Conservation (phyloP, 2,113 vertebrate species). For the Larimichthys crocea region DNA sequence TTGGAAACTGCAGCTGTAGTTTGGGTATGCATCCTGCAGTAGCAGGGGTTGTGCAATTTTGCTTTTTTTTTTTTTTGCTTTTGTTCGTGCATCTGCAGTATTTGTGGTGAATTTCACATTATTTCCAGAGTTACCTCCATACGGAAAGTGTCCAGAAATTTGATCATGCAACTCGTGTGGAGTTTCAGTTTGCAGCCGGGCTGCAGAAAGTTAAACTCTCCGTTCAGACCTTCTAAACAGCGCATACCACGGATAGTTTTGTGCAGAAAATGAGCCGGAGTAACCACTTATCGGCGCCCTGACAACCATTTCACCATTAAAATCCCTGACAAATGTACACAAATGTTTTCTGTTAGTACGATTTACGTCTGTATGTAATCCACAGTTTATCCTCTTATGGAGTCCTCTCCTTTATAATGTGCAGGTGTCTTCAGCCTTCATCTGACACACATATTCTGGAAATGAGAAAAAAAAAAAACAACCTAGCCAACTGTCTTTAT, state of each 20-base stretch:
- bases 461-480: neutral
- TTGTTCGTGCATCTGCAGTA: neutral
- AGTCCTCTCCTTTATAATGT: neutral
- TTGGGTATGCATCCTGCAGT: neutral
- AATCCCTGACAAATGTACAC: too few species aligned
- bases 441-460: conserved; percentile 23
- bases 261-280: neutral
- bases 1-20: neutral
- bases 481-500: conserved; percentile 8
- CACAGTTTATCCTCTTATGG: neutral
- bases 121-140: neutral
- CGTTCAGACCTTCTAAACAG: neutral
- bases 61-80: too few species aligned
- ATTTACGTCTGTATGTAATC: neutral
- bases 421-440: neutral
- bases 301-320: too few species aligned
- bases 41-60: neutral
- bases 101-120: neutral
- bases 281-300: neutral
- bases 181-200: too few species aligned
- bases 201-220: neutral
- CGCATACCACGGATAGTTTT: neutral
- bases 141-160: neutral
- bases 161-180: neutral
- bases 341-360: neutral